phyloP scores from a whole-genome alignment of 2,797 vertebrate genomes.

The Mormyrops boulengeri region DNA sequence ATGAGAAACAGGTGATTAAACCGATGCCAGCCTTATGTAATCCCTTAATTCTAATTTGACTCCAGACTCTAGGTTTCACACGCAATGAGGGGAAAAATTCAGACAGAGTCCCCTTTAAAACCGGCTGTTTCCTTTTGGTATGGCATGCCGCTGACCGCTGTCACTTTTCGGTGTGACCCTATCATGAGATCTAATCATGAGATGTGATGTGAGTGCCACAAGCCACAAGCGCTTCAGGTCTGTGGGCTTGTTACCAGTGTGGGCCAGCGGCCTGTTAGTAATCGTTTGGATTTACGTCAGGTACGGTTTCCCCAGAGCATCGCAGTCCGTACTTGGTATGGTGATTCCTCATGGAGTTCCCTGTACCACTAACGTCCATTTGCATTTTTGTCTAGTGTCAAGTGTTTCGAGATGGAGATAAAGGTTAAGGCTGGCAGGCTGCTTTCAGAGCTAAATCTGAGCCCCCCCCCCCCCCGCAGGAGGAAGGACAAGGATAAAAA shows the following conservation, averaged over 20 bases:
- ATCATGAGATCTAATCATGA: neutral
- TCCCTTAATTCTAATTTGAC: neutral
- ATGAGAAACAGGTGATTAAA: neutral
- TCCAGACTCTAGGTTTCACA: neutral
- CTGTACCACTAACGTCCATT: neutral
- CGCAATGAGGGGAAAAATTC: neutral
- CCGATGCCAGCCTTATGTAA: neutral
- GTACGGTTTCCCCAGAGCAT: neutral
- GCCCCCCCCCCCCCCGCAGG: constrained; percentile 44
- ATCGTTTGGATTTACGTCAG: neutral
- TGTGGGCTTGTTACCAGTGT: neutral
- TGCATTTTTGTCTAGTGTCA: neutral
- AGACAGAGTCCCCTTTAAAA: neutral
- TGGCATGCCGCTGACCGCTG: neutral
- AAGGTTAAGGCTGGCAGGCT: neutral
- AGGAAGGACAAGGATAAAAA: constrained; percentile 77
- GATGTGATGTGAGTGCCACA: neutral
- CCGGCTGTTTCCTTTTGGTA: neutral
- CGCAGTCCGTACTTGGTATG: neutral
- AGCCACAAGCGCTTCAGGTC: too few relatives aligned
- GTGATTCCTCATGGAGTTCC: neutral
- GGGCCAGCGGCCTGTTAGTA: neutral
- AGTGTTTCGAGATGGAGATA: neutral
- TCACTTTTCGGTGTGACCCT: neutral
- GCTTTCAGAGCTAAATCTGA: neutral